Evolutionary conservation across 1,140 invertebrate species (phyloP).

Genomic region (Metopolophium dirhodum): DNA sequence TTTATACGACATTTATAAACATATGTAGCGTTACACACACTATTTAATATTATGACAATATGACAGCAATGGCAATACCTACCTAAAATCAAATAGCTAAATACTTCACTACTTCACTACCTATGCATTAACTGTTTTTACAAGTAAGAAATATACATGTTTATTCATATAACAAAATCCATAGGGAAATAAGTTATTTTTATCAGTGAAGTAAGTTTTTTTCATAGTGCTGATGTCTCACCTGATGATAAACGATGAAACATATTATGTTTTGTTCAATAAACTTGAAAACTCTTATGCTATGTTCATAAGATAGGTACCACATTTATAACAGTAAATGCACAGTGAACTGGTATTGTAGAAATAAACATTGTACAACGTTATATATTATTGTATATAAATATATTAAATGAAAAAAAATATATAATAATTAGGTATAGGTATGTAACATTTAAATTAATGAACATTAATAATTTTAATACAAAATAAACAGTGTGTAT

Average conservation of each 20-base stretch:
- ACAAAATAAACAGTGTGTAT: constrained; percentile 92
- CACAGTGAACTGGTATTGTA: neutral
- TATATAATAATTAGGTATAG: neutral
- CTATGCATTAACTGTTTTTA: neutral
- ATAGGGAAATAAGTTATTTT: neutral
- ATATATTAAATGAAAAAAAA: neutral
- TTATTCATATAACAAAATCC: neutral
- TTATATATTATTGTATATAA: constrained; percentile 17
- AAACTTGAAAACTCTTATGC: neutral
- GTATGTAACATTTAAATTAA: neutral
- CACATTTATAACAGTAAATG: neutral
- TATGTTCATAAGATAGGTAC: neutral
- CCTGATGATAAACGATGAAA: neutral
- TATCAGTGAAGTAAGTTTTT: neutral
- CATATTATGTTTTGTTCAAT: neutral
- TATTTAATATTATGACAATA: neutral
- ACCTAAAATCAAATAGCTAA: neutral
- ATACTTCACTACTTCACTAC: neutral
- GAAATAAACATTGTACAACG: constrained; percentile 4
- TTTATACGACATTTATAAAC: neutral
- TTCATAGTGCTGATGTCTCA: neutral
- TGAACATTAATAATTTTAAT: constrained; percentile 12
- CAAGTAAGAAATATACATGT: neutral
- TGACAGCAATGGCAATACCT: neutral
- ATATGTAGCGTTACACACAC: neutral